Evolutionary conservation across 2,888 invertebrate genomes (phyloP), one percentile per base, ranked within the genome.

Genomic region (Charanyca ferruginea): DNA sequence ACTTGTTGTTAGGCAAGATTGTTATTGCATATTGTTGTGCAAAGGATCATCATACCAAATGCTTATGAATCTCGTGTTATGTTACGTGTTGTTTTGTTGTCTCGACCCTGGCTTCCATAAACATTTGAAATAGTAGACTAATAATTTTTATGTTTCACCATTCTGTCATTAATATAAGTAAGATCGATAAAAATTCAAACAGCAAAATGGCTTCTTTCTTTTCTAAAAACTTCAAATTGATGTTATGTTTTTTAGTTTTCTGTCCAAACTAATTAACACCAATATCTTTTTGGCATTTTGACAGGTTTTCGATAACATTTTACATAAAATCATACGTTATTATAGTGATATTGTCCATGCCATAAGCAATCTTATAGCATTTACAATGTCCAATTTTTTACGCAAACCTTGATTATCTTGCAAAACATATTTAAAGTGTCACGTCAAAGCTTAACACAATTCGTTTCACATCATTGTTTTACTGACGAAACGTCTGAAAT

Each of bases 401-500:
- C 11, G 9, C 22, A 41, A 32, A 18, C 18, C 6, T 61, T 11
- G 7, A 13, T 32, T 38, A 48, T 47, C 16, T 35, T 54, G 3
- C 8, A 49, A 38, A 48, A 42, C 38, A 32, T 48, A 42, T 63
- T 60, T 20, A 16, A 38, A 32, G 23, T 69, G 55, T 49, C 57
- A 49, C 22, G 38, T 16, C 28, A 61, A 64, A 66, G 42, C 25
- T 2, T 41, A 20, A n/a, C 9, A 52, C 64, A 32, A 70, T 77
- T 66, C 42, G 45, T 55, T 59, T 53, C 41, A 52, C 61, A 52
- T 67, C 45, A 62, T 71, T 67, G 53, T 54, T 53, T 8, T 54
- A 66, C 61, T 55, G 81, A 71, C 55, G 41, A 59, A 60, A 52
- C 32, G 32, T 57, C 48, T 78, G 71, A 81, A 67, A 69, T 72